A percentile compares a stretch with the other conserved stretches of the same genome.
Conservation (phyloP, 2,797 vertebrate genomes). For the Semotilus atromaculatus region DNA sequence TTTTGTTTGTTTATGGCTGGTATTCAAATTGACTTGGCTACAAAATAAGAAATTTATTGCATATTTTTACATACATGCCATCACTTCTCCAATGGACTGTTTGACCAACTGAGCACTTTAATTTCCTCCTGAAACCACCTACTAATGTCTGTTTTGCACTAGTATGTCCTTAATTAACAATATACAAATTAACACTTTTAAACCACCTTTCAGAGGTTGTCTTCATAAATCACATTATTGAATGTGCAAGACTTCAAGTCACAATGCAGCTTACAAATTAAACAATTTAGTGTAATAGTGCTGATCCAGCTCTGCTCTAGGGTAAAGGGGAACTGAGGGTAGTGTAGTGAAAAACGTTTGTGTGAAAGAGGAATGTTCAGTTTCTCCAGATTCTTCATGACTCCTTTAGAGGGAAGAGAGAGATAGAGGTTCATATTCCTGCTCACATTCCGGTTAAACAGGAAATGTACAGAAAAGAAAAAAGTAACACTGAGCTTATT, state of each 20-base stretch:
- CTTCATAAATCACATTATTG: slow-evolving; percentile 10
- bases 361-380: slow-evolving; percentile 34
- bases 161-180: neutral
- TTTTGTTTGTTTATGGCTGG: neutral
- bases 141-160: neutral
- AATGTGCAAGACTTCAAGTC: neutral
- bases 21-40: slow-evolving; percentile 8
- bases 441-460: neutral
- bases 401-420: slow-evolving; percentile 43
- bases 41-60: neutral
- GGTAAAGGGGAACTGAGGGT: neutral
- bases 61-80: slow-evolving; percentile 9
- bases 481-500: neutral
- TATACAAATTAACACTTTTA: neutral
- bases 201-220: neutral
- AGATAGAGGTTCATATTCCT: neutral
- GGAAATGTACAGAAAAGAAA: neutral
- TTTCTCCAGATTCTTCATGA: slow-evolving; percentile 25
- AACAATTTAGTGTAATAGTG: slow-evolving; percentile 18
- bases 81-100: neutral
- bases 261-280: neutral
- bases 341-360: neutral
- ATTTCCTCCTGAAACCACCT: neutral
- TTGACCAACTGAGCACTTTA: neutral
- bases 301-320: neutral